A percentile compares a stretch with the other conserved stretches of the same genome.
Conservation (phyloP, 2,113 vertebrate genomes). For the Scatophagus argus region DNA sequence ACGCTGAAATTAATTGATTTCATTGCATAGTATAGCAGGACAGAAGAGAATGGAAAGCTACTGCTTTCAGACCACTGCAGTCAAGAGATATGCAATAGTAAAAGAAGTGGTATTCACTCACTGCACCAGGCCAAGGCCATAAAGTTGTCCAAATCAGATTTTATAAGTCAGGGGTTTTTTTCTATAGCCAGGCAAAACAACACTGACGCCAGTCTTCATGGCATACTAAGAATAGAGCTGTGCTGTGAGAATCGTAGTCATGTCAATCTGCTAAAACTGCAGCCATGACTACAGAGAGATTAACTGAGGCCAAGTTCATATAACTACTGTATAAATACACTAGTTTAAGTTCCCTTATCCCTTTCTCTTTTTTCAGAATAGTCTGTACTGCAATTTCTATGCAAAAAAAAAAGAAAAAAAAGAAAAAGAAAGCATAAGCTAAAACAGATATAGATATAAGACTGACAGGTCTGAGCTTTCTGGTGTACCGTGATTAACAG, state of each 20-base stretch:
- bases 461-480: not conserved
- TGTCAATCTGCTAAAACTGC: constrained; percentile 31
- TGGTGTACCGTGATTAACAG: not conserved
- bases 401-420: too few relatives aligned
- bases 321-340: not conserved
- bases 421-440: too few relatives aligned
- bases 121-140: constrained; percentile 32
- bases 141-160: constrained; percentile 64
- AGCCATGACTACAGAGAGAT: not conserved
- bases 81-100: constrained; percentile 37
- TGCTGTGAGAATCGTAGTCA: constrained; percentile 48
- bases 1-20: not conserved
- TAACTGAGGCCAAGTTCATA: not conserved
- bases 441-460: not conserved
- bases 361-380: not conserved
- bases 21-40: not conserved
- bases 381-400: not conserved
- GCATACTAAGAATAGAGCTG: constrained; percentile 56
- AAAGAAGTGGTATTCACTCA: constrained; percentile 47
- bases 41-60: constrained; percentile 6
- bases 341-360: not conserved
- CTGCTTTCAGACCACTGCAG: constrained; percentile 36
- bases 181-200: constrained; percentile 51
- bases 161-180: constrained; percentile 60
- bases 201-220: constrained; percentile 51